These are phyloP conservation scores for cattle (Bos taurus) DNA, from an alignment of 2,113 vertebrate genomes.

Conservation along the genomic window ARS-UCD2.0 NC_037334.1:102244001-102244500, in stretches of 20 bases:
- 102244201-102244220: neutral
- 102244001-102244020: neutral
- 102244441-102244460: neutral
- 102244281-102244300: neutral
- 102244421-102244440: neutral
- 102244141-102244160: neutral
- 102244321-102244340: neutral
- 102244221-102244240: neutral
- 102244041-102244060: neutral
- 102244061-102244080: neutral
- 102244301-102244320: neutral
- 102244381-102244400: neutral
- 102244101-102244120: neutral
- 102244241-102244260: neutral
- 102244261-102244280: neutral
- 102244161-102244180: neutral
- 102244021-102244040: neutral
- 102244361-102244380: neutral
- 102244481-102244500: neutral
- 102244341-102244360: neutral
- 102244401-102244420: neutral
- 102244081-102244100: neutral
- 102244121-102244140: accelerated
- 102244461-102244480: neutral
- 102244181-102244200: neutral